These are phyloP conservation scores for Drosophila peninsularis DNA, from an alignment of 2,888 invertebrate genomes.

Conservation along the genomic window DNA sequence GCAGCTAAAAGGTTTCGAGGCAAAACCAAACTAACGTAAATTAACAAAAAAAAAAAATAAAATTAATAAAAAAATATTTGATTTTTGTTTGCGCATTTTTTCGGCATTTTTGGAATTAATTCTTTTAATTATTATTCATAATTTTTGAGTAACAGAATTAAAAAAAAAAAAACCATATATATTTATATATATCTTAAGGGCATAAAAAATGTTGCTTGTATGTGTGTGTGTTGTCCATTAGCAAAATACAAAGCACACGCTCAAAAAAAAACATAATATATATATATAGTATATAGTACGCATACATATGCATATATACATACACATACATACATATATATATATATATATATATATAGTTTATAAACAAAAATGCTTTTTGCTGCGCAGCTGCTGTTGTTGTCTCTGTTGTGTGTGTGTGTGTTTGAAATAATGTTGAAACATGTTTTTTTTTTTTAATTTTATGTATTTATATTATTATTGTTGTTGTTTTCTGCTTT, in stretches of 20 bases:
- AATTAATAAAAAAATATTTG: background rate
- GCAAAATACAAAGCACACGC: slow-evolving; percentile 56
- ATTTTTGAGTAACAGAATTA: slow-evolving; percentile 1
- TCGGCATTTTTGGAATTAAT: slow-evolving; percentile 11
- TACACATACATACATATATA: background rate
- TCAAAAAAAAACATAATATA: slow-evolving; percentile 15
- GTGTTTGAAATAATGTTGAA: slow-evolving; percentile 55
- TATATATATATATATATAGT: background rate
- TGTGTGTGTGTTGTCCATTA: slow-evolving; percentile 13
- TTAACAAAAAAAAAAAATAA: background rate
- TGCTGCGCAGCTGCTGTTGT: slow-evolving; percentile 22
- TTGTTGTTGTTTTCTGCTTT: slow-evolving; percentile 43
- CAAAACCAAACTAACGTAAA: slow-evolving; percentile 16
- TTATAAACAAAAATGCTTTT: slow-evolving; percentile 9
- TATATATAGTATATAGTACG: background rate
- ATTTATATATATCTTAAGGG: slow-evolving; percentile 9
- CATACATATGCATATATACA: background rate
- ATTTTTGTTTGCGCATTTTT: slow-evolving; percentile 55
- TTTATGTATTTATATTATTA: slow-evolving; percentile 47
- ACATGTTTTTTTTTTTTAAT: slow-evolving; percentile 33
- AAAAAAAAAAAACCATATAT: background rate
- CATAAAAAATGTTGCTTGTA: background rate
- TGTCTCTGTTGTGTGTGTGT: slow-evolving; percentile 15
- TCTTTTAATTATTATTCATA: background rate
- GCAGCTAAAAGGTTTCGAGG: background rate